Evolutionary conservation across 2,888 invertebrate genomes (phyloP).

Genomic region (Oscheius onirici): DNA sequence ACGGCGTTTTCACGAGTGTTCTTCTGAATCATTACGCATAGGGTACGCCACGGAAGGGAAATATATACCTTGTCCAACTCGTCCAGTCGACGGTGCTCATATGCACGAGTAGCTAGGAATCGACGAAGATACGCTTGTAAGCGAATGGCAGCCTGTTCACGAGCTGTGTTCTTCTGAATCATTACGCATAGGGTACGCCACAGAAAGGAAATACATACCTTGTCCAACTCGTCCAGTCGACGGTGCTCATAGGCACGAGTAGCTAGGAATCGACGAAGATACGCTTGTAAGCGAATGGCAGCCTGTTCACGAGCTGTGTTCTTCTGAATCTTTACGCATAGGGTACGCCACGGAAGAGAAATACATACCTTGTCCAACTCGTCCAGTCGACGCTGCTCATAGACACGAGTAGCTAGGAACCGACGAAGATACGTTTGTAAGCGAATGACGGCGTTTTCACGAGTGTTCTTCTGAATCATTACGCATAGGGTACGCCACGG

Average conservation of each 20-base stretch:
- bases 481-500: too few relatives aligned
- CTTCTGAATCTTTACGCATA: too few relatives aligned
- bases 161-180: not conserved
- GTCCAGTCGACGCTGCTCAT: not conserved
- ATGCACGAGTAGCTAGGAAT: not conserved
- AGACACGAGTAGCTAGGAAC: not conserved
- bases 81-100: not conserved
- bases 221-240: not conserved
- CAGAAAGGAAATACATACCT: too few relatives aligned
- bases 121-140: not conserved
- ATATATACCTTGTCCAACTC: not conserved
- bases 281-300: not conserved
- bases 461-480: conserved; percentile 3
- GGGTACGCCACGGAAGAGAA: too few relatives aligned
- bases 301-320: not conserved
- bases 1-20: not conserved
- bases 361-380: not conserved
- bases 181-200: too few relatives aligned
- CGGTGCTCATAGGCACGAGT: not conserved
- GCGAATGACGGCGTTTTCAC: conserved; percentile 1
- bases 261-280: not conserved
- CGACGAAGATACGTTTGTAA: not conserved
- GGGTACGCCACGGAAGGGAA: too few relatives aligned
- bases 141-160: conserved; percentile 13
- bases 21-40: too few relatives aligned